A percentile compares a stretch with the other conserved stretches of the same genome.
Conservation (phyloP, 2,113 vertebrate species). For the Campylorhamphus procurvoides region DNA sequence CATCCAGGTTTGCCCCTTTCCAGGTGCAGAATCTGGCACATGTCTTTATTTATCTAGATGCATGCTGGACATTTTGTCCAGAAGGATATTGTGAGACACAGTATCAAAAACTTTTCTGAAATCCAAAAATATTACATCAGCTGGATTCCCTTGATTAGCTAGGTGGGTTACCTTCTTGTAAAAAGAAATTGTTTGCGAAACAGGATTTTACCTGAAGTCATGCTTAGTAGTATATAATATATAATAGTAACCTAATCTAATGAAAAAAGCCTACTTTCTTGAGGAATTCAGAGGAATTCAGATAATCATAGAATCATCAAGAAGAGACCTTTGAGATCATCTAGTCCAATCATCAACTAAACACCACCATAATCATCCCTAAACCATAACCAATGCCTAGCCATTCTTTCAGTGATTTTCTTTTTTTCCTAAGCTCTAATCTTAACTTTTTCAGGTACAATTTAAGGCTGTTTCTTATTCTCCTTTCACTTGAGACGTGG, state of each 20-base stretch:
- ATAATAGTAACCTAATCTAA: too few relatives aligned
- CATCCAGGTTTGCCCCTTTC: neutral
- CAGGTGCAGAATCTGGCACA: neutral
- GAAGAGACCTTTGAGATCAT: neutral
- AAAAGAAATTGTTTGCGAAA: neutral
- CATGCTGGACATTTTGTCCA: neutral
- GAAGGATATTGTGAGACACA: neutral
- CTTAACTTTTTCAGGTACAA: neutral
- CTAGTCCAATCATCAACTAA: neutral
- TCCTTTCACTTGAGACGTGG: neutral
- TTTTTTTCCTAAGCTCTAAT: neutral
- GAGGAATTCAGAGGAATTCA: neutral
- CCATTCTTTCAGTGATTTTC: neutral
- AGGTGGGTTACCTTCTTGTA: neutral
- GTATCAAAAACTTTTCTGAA: neutral
- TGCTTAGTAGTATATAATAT: neutral
- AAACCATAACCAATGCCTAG: neutral
- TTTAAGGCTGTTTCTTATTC: neutral
- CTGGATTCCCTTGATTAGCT: neutral
- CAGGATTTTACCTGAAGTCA: neutral
- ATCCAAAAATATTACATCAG: neutral
- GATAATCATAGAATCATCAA: neutral
- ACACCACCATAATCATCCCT: neutral
- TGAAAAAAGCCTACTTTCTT: neutral
- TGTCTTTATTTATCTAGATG: neutral